A percentile compares a stretch with the other conserved stretches of the same genome.
phyloP scores from a whole-genome alignment of 2,113 vertebrate species.

The Tringa solitaria region DNA sequence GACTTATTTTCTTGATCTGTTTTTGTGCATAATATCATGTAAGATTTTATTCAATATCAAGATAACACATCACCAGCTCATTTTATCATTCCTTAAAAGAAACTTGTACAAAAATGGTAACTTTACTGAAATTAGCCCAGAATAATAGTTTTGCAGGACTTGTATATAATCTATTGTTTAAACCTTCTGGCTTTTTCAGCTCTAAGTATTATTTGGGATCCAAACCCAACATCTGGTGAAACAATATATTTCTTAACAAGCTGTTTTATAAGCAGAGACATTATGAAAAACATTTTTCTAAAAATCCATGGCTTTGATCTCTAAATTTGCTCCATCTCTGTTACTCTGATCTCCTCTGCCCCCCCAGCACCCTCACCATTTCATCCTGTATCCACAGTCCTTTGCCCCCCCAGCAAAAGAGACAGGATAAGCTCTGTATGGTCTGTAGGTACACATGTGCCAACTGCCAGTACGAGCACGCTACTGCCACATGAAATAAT shows the following conservation, averaged over 20 bases:
- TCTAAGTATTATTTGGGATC: not conserved
- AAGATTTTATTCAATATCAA: not conserved
- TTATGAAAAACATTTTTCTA: not conserved
- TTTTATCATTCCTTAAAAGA: not conserved
- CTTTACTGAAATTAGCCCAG: not conserved
- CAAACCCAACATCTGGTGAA: not conserved
- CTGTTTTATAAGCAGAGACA: not conserved
- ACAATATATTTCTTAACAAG: not conserved
- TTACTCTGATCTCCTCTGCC: not conserved
- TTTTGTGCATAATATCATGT: not conserved
- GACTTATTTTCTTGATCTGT: not conserved
- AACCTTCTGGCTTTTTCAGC: not conserved
- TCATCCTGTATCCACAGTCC: not conserved
- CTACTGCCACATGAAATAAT: not conserved
- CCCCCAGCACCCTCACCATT: accelerated
- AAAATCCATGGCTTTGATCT: not conserved
- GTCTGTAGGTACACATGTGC: not conserved
- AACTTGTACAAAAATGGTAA: not conserved
- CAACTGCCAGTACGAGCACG: not conserved
- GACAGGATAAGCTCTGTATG: not conserved
- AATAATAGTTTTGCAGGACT: not conserved
- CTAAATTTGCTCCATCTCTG: not conserved
- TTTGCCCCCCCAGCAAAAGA: not conserved
- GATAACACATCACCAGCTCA: not conserved
- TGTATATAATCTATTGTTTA: not conserved